These are phyloP conservation scores for Graptemys geographica DNA, from an alignment of 2,797 vertebrate species.

Conservation along the genomic window DNA sequence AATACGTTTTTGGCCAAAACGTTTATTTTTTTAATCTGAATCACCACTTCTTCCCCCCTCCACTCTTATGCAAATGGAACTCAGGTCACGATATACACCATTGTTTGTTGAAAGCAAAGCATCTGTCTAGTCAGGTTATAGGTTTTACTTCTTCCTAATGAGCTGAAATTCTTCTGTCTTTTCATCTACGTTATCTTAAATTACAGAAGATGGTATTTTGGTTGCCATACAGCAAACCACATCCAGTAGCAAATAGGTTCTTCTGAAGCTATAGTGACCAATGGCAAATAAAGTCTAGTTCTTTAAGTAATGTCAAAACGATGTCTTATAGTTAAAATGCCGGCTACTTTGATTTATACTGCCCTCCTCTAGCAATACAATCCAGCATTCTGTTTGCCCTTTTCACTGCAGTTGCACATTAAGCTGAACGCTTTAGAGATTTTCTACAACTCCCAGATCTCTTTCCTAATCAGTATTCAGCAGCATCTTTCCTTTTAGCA, in stretches of 20 bases:
- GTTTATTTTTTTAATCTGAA: constrained; percentile 8
- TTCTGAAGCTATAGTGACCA: constrained; percentile 52
- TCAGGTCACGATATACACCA: not conserved
- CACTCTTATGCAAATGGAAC: not conserved
- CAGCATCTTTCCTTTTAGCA: constrained; percentile 72
- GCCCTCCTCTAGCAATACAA: constrained; percentile 61
- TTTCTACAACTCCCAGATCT: constrained; percentile 77
- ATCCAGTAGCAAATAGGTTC: constrained; percentile 31
- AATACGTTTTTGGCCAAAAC: constrained; percentile 44
- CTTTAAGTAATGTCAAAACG: constrained; percentile 62
- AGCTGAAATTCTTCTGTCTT: constrained; percentile 23
- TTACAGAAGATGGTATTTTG: constrained; percentile 57
- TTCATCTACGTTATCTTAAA: constrained; percentile 39
- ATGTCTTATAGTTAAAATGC: constrained; percentile 51
- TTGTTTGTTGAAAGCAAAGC: constrained; percentile 10
- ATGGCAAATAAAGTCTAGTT: constrained; percentile 60
- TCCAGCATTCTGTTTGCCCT: constrained; percentile 57
- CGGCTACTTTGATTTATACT: constrained; percentile 75
- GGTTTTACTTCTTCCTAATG: constrained; percentile 21
- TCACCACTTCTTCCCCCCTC: too few species aligned
- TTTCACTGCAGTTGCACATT: constrained; percentile 69
- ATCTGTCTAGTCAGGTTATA: not conserved
- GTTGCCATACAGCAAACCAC: not conserved
- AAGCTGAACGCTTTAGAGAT: constrained; percentile 77
- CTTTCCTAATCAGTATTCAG: constrained; percentile 78